Evolutionary conservation across 2,888 invertebrate genomes (phyloP), one percentile per base, ranked within the genome.

Genomic region (Catocala nupta): DNA sequence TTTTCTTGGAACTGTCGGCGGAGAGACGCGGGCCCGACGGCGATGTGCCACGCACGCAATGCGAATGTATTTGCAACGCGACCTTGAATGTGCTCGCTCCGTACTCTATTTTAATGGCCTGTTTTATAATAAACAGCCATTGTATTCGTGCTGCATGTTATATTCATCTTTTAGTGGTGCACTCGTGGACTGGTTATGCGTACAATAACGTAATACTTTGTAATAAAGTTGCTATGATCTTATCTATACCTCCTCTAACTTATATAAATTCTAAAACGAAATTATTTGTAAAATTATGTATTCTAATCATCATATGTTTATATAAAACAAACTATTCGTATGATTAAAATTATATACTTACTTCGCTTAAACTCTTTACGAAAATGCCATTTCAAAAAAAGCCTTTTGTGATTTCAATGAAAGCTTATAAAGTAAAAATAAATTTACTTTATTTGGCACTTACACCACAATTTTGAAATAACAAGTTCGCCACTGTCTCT

Each of bases 1-100:
- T 91, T 89, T 94, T 93, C 94, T 90, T 81, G 90, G 94, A 94
- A 93, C 81, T 87, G 87, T 87, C 88, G 81, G 86, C 70, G 74
- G 80, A 81, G 87, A 88, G 86, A 83, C 78, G 79, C 77, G 78
- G 75, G 68, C 81, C 90, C 88, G 87, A 70, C 84, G 90, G 89
- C 89, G 82, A 73, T 80, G 83, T 80, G 81, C 76, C 81, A 74
- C 78, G 84, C 89, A 88, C 84, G 86, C 85, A 81, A 84, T 75
- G 77, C 81, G 76, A 77, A 64, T 48, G 86, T 84, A 81, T 83
- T 85, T 75, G 83, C 85, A 78, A 80, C 34, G 67, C 78, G 87
- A 84, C 93, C 93, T 92, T 92, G 91, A 85, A 82, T 78, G 72
- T 80, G 72, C 64, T 58, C 63, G 68, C 59, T 69, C 55, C 45